phyloP scores from a whole-genome alignment of 2,797 vertebrate genomes.

The Phoeniculus purpureus region DNA sequence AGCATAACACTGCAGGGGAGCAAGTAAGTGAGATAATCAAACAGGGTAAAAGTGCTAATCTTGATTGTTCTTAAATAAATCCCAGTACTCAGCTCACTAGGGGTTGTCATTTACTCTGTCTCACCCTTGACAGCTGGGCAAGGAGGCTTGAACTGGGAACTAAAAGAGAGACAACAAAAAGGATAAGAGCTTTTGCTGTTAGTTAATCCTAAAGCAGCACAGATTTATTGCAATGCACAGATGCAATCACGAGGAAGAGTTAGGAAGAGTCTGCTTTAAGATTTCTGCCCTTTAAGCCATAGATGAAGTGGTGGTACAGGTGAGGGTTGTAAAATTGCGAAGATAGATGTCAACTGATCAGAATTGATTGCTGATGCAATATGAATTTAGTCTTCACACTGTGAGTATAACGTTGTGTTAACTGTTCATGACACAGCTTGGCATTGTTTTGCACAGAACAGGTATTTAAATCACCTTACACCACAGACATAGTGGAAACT shows the following conservation, averaged over 20 bases:
- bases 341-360: not conserved
- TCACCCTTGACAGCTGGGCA: not conserved
- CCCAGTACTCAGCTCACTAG: not conserved
- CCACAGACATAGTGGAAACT: not conserved
- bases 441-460: not conserved
- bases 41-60: not conserved
- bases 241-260: not conserved
- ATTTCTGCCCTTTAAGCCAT: not conserved
- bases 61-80: not conserved
- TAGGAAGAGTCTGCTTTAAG: not conserved
- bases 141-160: not conserved
- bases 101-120: not conserved
- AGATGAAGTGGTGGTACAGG: not conserved
- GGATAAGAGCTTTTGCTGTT: not conserved
- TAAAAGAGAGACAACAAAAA: not conserved
- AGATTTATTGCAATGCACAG: not conserved
- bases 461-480: not conserved
- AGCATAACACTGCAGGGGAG: fast-evolving
- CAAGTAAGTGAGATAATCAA: not conserved
- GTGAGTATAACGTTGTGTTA: not conserved
- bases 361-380: not conserved
- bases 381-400: not conserved
- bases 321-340: not conserved
- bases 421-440: not conserved
- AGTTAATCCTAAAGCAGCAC: not conserved